Conservation (phyloP, 2,113 vertebrate genomes). For the Vulpes vulpes region DNA sequence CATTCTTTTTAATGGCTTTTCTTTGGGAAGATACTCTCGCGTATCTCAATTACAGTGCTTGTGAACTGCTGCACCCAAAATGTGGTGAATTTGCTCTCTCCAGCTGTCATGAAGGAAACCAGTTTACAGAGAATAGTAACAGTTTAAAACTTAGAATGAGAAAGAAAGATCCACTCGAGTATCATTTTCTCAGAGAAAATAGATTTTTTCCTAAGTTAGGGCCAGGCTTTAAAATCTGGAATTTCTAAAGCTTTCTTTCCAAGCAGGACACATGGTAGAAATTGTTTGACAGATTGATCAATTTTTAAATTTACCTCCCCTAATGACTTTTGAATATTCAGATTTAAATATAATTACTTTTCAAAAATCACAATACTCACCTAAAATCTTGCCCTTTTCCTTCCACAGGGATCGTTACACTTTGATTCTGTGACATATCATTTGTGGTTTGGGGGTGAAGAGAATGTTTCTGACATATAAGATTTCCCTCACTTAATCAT, state of each 20-base stretch:
- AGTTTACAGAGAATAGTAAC: background rate
- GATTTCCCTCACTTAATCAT: background rate
- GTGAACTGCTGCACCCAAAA: background rate
- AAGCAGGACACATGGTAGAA: background rate
- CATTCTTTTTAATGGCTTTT: background rate
- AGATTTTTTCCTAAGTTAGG: background rate
- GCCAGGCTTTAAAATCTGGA: background rate
- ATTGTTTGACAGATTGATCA: background rate
- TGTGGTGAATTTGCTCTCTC: background rate
- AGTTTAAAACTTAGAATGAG: background rate
- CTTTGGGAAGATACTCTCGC: background rate
- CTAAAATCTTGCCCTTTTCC: background rate
- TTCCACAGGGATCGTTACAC: background rate
- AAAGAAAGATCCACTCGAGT: background rate
- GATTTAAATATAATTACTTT: background rate
- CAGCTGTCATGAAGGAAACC: background rate
- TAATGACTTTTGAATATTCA: conserved; percentile 1
- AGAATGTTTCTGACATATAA: background rate
- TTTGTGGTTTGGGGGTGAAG: background rate
- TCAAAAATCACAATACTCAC: background rate
- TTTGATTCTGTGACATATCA: background rate
- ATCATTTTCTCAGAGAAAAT: conserved; percentile 58
- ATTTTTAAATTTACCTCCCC: background rate
- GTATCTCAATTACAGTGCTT: background rate
- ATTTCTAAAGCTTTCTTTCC: background rate